A percentile compares a stretch with the other conserved stretches of the same genome.
Conservation (phyloP, 2,797 vertebrate species). For the Cuniculus paca region DNA sequence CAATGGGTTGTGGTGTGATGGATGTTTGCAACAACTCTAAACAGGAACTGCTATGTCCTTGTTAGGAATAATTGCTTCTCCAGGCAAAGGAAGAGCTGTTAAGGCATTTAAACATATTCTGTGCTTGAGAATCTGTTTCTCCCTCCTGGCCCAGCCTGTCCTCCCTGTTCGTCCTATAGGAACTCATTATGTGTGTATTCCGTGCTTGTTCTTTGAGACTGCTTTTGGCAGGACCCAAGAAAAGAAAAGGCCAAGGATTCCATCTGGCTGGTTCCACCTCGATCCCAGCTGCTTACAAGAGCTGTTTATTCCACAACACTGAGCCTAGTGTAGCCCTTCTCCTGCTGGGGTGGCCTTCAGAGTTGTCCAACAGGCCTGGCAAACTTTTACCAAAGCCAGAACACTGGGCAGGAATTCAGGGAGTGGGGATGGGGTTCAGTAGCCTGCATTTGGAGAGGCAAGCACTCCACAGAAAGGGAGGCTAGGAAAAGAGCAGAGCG, state of each 20-base stretch:
- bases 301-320: constrained; percentile 75
- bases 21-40: constrained; percentile 74
- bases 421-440: background rate
- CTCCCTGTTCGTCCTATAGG: background rate
- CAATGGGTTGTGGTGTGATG: constrained; percentile 61
- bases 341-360: constrained; percentile 70
- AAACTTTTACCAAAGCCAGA: constrained; percentile 56
- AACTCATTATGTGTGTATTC: background rate
- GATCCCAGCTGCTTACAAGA: constrained; percentile 71
- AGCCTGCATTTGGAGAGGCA: constrained; percentile 10
- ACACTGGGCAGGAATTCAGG: constrained; percentile 53
- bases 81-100: constrained; percentile 56
- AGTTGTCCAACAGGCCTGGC: constrained; percentile 69
- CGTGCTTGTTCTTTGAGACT: background rate
- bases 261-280: constrained; percentile 72
- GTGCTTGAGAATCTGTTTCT: constrained; percentile 45
- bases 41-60: constrained; percentile 69
- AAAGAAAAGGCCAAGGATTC: constrained; percentile 69
- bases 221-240: constrained; percentile 53
- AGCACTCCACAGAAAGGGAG: background rate
- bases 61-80: constrained; percentile 67
- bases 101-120: constrained; percentile 58
- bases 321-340: constrained; percentile 66
- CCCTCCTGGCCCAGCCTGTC: background rate
- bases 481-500: background rate